A percentile compares a stretch with the other conserved stretches of the same genome.
These are phyloP conservation scores for Podarcis siculus DNA, from an alignment of 2,797 vertebrate genomes.

Conservation along the genomic window DNA sequence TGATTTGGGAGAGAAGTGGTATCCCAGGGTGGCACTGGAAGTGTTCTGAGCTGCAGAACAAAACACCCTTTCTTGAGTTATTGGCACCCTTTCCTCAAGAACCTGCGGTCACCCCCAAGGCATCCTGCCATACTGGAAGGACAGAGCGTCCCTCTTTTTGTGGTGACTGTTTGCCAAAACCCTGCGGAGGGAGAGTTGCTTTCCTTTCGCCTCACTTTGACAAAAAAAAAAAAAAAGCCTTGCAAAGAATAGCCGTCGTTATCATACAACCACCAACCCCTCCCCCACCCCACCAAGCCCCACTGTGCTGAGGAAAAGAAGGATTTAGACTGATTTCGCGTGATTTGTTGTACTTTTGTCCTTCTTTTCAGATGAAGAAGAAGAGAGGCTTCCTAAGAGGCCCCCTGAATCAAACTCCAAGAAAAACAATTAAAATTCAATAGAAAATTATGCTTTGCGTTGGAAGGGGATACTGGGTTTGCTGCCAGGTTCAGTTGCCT, in stretches of 20 bases:
- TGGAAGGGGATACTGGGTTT: too few species aligned
- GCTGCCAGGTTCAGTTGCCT: too few species aligned
- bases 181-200: slow-evolving; percentile 35
- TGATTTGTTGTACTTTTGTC: background rate
- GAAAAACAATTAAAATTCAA: background rate
- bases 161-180: slow-evolving; percentile 38
- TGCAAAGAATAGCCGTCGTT: slow-evolving; percentile 25
- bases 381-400: background rate
- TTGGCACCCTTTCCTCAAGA: slow-evolving; percentile 38
- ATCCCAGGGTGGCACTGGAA: background rate
- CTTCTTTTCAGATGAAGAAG: background rate
- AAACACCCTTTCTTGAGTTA: slow-evolving; percentile 45
- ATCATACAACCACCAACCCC: slow-evolving; percentile 1
- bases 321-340: slow-evolving; percentile 1
- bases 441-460: background rate
- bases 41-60: slow-evolving; percentile 28
- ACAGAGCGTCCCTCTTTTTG: slow-evolving; percentile 54
- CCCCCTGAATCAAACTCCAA: background rate
- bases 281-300: background rate
- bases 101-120: background rate
- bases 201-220: slow-evolving; percentile 14
- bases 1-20: background rate
- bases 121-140: slow-evolving; percentile 27
- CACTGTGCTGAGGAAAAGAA: slow-evolving; percentile 29
- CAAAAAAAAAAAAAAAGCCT: slow-evolving; percentile 15